Evolutionary conservation across 2,113 vertebrate genomes (phyloP).

Genomic region (Capreolus pygargus): DNA sequence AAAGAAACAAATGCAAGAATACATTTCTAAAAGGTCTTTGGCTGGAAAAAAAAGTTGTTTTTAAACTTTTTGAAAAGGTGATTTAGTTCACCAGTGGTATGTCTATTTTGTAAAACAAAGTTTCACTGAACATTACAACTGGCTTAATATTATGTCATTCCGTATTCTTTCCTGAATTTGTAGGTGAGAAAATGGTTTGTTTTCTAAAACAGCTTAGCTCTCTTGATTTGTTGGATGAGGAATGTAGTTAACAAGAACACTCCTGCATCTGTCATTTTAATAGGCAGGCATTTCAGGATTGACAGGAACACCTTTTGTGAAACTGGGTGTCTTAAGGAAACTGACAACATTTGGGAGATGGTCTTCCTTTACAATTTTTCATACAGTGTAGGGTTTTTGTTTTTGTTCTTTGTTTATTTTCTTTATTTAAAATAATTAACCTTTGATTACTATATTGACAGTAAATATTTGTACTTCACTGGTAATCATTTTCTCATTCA

Average conservation of each 20-base stretch:
- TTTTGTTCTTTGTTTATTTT: background rate
- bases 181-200: slow-evolving; percentile 58
- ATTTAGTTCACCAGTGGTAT: slow-evolving; percentile 48
- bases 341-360: background rate
- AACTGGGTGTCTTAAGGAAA: background rate
- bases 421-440: background rate
- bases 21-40: slow-evolving; percentile 56
- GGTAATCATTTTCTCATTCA: background rate
- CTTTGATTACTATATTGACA: background rate
- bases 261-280: slow-evolving; percentile 34
- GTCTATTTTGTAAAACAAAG: slow-evolving; percentile 63
- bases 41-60: slow-evolving; percentile 45
- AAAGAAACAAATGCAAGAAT: too few relatives aligned
- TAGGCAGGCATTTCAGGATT: background rate
- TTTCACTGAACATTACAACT: slow-evolving; percentile 51
- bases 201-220: slow-evolving; percentile 30
- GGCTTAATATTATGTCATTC: slow-evolving; percentile 56
- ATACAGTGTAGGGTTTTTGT: background rate
- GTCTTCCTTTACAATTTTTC: background rate
- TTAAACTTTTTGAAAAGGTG: slow-evolving; percentile 57
- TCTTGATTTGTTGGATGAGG: slow-evolving; percentile 51
- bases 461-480: background rate
- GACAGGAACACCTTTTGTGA: slow-evolving; percentile 28
- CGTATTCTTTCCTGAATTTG: slow-evolving; percentile 54
- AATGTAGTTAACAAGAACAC: slow-evolving; percentile 39